phyloP scores from a whole-genome alignment of 2,113 vertebrate species.

The Echinops telfairi region DNA sequence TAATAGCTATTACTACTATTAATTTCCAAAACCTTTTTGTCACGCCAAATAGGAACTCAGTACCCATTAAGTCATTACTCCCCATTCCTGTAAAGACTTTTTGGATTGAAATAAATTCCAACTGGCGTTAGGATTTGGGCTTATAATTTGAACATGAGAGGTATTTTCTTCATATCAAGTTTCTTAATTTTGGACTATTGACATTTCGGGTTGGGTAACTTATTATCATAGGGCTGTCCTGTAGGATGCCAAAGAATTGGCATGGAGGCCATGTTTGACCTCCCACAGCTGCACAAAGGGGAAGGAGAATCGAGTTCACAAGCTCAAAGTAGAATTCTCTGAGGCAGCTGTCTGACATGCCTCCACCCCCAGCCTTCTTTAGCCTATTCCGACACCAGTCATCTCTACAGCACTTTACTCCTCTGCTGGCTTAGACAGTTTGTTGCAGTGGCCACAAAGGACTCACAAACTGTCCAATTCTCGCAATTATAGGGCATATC shows the following conservation, averaged over 20 bases:
- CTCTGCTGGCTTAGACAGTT: too few relatives aligned
- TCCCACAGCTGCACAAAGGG: too few relatives aligned
- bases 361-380: too few relatives aligned
- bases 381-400: too few relatives aligned
- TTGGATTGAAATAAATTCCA: constrained; percentile 19
- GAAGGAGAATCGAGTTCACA: too few relatives aligned
- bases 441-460: too few relatives aligned
- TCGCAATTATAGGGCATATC: too few relatives aligned
- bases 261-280: too few relatives aligned
- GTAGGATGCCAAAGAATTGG: background rate
- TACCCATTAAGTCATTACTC: background rate
- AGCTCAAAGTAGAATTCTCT: too few relatives aligned
- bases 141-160: background rate
- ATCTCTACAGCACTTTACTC: too few relatives aligned
- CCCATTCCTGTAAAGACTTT: background rate
- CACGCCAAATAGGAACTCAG: background rate
- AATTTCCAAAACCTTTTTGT: background rate
- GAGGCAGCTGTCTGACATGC: too few relatives aligned
- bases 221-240: background rate
- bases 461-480: too few relatives aligned
- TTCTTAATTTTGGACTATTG: background rate
- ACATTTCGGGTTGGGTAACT: background rate
- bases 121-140: constrained; percentile 9
- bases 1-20: background rate
- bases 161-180: background rate